Evolutionary conservation across 2,888 invertebrate species (phyloP).

Genomic region (Selenia dentaria): DNA sequence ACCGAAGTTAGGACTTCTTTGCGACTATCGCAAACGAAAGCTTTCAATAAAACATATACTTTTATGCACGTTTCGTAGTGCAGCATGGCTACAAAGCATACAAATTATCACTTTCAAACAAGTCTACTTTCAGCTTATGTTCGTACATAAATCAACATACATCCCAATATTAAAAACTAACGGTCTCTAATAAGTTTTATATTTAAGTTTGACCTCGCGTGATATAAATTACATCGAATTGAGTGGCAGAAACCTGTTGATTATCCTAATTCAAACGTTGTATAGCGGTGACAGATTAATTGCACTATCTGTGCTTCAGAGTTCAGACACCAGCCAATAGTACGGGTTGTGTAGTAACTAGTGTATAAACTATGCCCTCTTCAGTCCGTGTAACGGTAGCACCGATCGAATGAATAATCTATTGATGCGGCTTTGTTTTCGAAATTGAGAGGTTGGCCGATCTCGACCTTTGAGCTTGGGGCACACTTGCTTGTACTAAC

Average conservation of each 20-base stretch:
- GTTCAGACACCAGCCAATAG: slow-evolving; percentile 20
- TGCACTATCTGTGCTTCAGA: slow-evolving; percentile 14
- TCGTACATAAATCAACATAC: too few relatives aligned
- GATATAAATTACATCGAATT: slow-evolving; percentile 25
- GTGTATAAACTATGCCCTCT: background rate
- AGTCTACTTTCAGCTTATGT: too few relatives aligned
- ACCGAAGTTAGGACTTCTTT: too few relatives aligned
- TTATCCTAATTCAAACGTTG: slow-evolving; percentile 23
- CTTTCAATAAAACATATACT: too few relatives aligned
- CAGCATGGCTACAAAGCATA: too few relatives aligned
- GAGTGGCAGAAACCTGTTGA: slow-evolving; percentile 22
- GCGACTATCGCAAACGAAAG: too few relatives aligned
- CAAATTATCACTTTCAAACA: too few relatives aligned
- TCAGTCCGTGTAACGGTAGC: slow-evolving; percentile 70
- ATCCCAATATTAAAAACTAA: background rate
- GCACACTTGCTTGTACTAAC: slow-evolving; percentile 2
- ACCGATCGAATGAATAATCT: slow-evolving; percentile 65
- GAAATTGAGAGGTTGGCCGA: slow-evolving; percentile 73
- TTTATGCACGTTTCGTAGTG: too few relatives aligned
- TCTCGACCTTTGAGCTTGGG: slow-evolving; percentile 14
- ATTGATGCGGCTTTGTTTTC: slow-evolving; percentile 75
- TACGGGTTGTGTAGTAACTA: slow-evolving; percentile 11
- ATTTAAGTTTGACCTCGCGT: slow-evolving; percentile 8
- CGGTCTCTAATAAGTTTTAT: background rate
- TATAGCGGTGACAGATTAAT: slow-evolving; percentile 30